Percentiles rank a stretch among this genome's conserved stretches.
phyloP scores from a whole-genome alignment of 2,797 vertebrate species.

The Emys orbicularis region DNA sequence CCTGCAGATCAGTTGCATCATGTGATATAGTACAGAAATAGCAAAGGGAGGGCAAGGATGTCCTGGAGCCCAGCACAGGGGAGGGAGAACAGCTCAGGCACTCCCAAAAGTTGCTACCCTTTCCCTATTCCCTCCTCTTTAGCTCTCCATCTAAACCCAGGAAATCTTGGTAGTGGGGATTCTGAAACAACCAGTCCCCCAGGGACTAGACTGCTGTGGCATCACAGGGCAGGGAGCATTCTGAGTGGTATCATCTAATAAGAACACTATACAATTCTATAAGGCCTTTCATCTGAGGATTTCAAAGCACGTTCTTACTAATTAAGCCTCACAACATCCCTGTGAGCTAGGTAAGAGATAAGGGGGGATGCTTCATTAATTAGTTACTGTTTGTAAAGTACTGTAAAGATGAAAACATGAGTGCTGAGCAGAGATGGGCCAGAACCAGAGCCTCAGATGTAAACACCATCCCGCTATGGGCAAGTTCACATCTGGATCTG shows the following conservation, averaged over 20 bases:
- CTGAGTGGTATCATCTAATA: neutral
- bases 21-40: neutral
- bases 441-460: neutral
- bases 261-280: slow-evolving; percentile 8
- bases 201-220: neutral
- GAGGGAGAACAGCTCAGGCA: neutral
- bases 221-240: slow-evolving; percentile 8
- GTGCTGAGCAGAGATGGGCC: neutral
- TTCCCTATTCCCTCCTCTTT: neutral
- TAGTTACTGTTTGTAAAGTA: neutral
- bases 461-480: neutral
- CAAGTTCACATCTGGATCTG: too few species aligned
- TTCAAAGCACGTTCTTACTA: slow-evolving; percentile 13
- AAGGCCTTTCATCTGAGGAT: slow-evolving; percentile 31
- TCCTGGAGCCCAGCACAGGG: neutral
- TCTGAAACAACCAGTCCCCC: neutral
- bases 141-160: neutral
- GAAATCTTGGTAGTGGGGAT: neutral
- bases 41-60: neutral
- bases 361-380: slow-evolving; percentile 1
- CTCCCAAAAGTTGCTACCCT: neutral
- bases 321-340: neutral
- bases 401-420: neutral
- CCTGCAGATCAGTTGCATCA: neutral
- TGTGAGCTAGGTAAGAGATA: neutral